Base-by-base conservation (phyloP, 2,113 vertebrate species). In the Ardeotis arabs region DNA sequence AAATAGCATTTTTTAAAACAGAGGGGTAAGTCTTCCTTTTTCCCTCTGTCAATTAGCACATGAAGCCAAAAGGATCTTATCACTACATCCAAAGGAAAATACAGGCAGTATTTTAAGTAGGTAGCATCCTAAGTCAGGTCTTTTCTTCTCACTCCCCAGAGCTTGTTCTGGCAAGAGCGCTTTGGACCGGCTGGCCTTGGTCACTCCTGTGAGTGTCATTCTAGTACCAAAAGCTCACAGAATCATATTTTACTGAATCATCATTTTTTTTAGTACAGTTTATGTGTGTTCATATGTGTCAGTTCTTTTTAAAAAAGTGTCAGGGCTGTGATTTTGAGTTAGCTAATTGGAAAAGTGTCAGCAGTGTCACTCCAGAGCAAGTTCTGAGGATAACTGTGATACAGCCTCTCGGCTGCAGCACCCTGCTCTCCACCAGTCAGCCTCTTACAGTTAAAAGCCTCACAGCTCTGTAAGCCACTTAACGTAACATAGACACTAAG, bases 361-460 rank as follows among this genome's bases (percentile, higher is more conserved):
- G 80, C 59, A 74, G 60, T 70, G 87, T 84, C 84, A 91, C 50
- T 94, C 59, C 45, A 77, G 76, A 92, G 72, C 23, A 77, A 80
- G 21, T 58, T 89, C 41, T 35, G 29, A 69, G 45, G 73, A 66
- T 44, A 81, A 6, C 39, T 39, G 28, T 0, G 0, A 68, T 55
- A 0, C 0, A 79, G 47, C 8, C 21, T 76, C 35, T 78, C 41
- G 1, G 6, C n/a, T 55, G 22, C 37, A 39, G 23, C 24, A 45
- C 39, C 37, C 47, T 5, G 12, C 35, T 64, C 21, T 45, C 37
- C 1, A 2, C 39, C 56, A 44, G 13, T n/a, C 92, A 74, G 3
- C 4, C 47, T 84, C 41, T 31, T 17, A 16, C 21, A 45, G 25
- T 25, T 72, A 45, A 80, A 90, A 90, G 73, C 2, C 4, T 6